These are phyloP conservation scores for Parnassius orleans DNA, from an alignment of 2,888 invertebrate genomes.

Conservation along the genomic window DNA sequence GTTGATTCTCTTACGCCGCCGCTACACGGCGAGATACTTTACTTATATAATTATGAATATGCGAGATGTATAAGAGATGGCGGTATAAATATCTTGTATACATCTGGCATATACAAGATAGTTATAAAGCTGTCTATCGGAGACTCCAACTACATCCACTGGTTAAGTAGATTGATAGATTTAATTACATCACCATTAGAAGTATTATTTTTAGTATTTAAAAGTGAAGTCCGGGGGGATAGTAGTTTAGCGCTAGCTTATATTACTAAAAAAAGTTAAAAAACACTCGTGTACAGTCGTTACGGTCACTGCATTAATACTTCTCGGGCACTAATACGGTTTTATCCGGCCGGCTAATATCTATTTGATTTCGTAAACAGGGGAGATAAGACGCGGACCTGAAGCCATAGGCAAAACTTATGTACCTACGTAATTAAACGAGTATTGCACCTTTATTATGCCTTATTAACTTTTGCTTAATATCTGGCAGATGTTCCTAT, in stretches of 20 bases:
- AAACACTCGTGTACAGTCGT: background rate
- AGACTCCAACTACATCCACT: too few species aligned
- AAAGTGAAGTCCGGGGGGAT: background rate
- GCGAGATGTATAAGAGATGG: too few species aligned
- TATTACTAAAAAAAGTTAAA: background rate
- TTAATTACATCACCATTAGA: too few species aligned
- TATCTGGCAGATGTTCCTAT: background rate
- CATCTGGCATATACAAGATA: too few species aligned
- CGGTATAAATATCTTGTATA: too few species aligned
- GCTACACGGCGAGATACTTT: too few species aligned
- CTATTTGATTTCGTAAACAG: slow-evolving; percentile 20
- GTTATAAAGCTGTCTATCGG: too few species aligned
- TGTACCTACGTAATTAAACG: slow-evolving; percentile 22
- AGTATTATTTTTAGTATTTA: background rate
- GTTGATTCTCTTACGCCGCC: too few species aligned
- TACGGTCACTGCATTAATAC: slow-evolving; percentile 14
- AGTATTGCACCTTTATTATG: slow-evolving; percentile 14
- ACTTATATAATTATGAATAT: too few species aligned
- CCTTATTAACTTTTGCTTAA: slow-evolving; percentile 12
- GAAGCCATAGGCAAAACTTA: slow-evolving; percentile 19
- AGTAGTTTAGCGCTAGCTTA: too few species aligned
- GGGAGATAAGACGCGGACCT: background rate
- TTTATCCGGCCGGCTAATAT: slow-evolving; percentile 23
- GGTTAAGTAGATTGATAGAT: too few species aligned
- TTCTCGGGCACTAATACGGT: slow-evolving; percentile 14